Conservation (phyloP, 2,797 vertebrate species). For the Orientallactaga sibirica region DNA sequence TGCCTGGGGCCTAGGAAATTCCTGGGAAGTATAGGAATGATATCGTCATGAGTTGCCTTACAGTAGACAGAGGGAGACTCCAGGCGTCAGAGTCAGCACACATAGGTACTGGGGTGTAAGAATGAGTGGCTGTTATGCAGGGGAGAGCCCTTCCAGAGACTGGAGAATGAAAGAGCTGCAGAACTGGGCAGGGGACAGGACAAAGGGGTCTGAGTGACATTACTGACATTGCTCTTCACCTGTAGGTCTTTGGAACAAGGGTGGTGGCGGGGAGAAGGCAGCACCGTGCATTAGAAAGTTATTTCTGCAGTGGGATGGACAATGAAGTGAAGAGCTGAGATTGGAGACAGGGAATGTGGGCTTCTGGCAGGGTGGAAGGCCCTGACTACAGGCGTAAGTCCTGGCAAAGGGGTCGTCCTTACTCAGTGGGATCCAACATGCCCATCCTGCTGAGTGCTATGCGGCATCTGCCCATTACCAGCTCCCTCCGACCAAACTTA, state of each 20-base stretch:
- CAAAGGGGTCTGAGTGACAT: neutral
- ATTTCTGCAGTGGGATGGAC: neutral
- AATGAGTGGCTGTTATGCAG: neutral
- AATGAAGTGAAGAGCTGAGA: neutral
- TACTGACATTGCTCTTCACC: neutral
- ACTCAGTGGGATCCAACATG: constrained; percentile 18
- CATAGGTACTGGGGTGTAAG: neutral
- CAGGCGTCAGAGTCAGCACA: neutral
- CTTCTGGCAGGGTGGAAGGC: neutral
- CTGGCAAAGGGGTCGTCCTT: constrained; percentile 22
- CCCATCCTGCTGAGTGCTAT: constrained; percentile 48
- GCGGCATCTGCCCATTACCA: constrained; percentile 62
- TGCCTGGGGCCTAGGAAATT: neutral
- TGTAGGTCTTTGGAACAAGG: neutral
- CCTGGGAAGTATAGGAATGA: neutral
- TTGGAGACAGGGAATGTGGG: neutral
- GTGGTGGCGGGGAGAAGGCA: too few species aligned
- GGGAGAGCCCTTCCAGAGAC: neutral
- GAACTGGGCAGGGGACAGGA: neutral
- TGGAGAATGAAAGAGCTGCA: neutral
- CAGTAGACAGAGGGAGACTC: neutral
- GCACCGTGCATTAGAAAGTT: neutral
- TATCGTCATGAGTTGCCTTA: neutral
- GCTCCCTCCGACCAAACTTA: constrained; percentile 72
- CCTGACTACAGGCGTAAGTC: neutral